Base-by-base conservation (phyloP, 2,888 invertebrate genomes). In the Merodon equestris region DNA sequence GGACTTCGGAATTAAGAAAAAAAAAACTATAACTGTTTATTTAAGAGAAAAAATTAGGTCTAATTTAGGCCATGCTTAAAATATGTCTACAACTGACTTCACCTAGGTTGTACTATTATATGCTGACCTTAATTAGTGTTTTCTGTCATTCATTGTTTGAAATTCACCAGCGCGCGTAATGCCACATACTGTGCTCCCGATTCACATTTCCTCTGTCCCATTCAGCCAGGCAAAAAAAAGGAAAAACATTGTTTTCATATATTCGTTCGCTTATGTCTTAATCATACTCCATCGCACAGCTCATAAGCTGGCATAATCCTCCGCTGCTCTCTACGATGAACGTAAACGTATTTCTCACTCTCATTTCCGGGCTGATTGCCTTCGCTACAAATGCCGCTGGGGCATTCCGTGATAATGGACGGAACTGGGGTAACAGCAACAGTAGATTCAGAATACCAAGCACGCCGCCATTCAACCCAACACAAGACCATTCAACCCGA, bases 381-480 rank as follows among this genome's bases (percentile, higher is more conserved):
- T n/a, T 64, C 9, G 54, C 64, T 48, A 45, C 47, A 1, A 71
- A 53, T 54, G 38, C 53, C 10, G 71, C 60, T 27, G 53, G 71
- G 45, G 71, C 64, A 15, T 73, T 27, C 9, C 66, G 66, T 34
- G 72, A 58, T 13, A 53, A 27, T 13, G 10, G 36, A 3, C 44
- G n/a, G 15, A 15, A 38, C n/a, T 34, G 58, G n/a, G 34, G 71
- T 19, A 36, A 19, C 50, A 63, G 9, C 1, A 17, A 14, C n/a
- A 34, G 50, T 4, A 34, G 42, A 10, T 5, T 71, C 9, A 36
- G 12, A 34, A 53, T 64, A 27, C 73, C 73, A 48, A 19, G 53
- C 66, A 73, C 73, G 36, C 73, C 73, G 9, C 73, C 73, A 34
- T 73, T 66, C 34, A 60, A 60, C 45, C 73, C 61, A 17, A 48